Evolutionary conservation across 92 coral and sea anemone genomes (phyloP), one percentile per base, ranked within the genome.

Genomic region (Pocillopora grandis): DNA sequence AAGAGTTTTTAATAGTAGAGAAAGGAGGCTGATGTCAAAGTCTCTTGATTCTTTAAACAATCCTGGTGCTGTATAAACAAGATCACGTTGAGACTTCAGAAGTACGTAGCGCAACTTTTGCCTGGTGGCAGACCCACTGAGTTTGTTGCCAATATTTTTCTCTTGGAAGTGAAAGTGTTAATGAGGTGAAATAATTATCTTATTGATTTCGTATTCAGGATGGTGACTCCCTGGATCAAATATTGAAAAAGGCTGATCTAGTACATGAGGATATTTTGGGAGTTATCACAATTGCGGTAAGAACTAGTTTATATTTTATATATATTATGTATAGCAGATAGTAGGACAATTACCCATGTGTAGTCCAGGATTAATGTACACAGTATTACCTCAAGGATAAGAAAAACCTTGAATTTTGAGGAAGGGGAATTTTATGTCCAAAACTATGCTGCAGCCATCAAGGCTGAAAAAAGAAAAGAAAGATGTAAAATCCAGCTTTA

Each of bases 141-240:
- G 10, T 64, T 64, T 64, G 68, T 18, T 64, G 31, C 27, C 27
- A 64, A 64, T 23, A 9, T 33, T 64, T 5, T 13, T 27, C 27
- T 27, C 27, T 27, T 27, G 27, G 27, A 27, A 27, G 27, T 27
- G 27, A 27, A 27, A 27, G 27, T 27, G 27, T 27, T 27, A 0
- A 27, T 27, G 27, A 27, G 27, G 0, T 27, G 27, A 27, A 27
- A 27, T 27, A 27, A 27, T 27, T 27, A 27, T 27, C 27, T 27
- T 27, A 27, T 27, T 27, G 27, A 27, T 64, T 64, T 55, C 20
- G 31, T 73, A 59, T 82, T 27, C 56, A 96, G 99, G 99, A 96
- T 94, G 98, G 97, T 27, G 99, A 98, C 61, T 96, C 99, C 0
- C 77, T 96, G 58, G 99, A 96, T 79, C 97, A 93, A 88, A 95